Percentiles rank a stretch among this genome's conserved stretches.
phyloP scores from a whole-genome alignment of 2,797 vertebrate species.

The Mormyrops boulengeri region DNA sequence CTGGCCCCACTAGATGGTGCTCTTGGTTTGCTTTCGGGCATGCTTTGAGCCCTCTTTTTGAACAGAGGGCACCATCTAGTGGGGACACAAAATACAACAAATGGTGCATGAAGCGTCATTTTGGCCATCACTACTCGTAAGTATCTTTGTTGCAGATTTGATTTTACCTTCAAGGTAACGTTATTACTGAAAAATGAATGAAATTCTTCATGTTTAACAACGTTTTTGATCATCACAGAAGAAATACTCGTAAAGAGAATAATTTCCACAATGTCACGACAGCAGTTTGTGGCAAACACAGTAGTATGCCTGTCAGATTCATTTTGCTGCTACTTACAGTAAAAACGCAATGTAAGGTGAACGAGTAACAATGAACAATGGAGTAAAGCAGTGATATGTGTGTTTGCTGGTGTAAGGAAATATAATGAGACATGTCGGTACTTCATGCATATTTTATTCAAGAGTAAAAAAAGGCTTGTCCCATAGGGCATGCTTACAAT shows the following conservation, averaged over 20 bases:
- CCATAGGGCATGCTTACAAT: conserved; percentile 84
- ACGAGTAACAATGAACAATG: not conserved
- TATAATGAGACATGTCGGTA: conserved; percentile 37
- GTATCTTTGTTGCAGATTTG: not conserved
- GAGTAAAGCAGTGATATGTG: not conserved
- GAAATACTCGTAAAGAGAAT: not conserved
- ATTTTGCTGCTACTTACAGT: not conserved
- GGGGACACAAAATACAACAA: not conserved
- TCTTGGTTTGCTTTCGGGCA: not conserved
- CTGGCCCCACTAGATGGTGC: not conserved
- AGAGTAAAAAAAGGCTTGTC: conserved; percentile 82
- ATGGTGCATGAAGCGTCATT: not conserved
- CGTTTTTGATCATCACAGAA: not conserved
- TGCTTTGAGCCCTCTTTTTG: not conserved
- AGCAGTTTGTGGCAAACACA: not conserved
- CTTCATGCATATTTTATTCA: conserved; percentile 87
- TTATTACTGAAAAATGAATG: not conserved
- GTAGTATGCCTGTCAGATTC: not conserved
- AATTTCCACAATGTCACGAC: not conserved
- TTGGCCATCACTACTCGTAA: not conserved
- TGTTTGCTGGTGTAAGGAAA: not conserved
- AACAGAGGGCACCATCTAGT: not conserved
- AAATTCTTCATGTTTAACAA: not conserved
- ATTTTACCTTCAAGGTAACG: not conserved
- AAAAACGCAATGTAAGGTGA: not conserved